Evolutionary conservation across 1,140 invertebrate species (phyloP).

Genomic region (Drosophila busckii): DNA sequence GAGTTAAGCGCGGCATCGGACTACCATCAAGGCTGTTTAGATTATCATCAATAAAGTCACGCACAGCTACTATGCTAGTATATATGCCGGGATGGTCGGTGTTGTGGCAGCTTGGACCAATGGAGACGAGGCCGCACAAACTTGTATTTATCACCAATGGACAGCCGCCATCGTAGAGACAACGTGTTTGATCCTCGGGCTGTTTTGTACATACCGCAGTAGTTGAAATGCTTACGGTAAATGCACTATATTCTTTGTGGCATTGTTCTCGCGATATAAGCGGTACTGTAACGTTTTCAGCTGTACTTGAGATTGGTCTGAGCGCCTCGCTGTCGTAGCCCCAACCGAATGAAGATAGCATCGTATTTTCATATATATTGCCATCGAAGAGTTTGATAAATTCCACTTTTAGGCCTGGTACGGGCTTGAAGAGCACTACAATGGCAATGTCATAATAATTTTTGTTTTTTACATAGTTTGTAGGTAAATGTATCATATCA

Average conservation of each 20-base stretch:
- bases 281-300: background rate
- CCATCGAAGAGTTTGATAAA: constrained; percentile 9
- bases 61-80: constrained; percentile 17
- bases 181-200: constrained; percentile 1
- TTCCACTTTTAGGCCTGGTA: constrained; percentile 11
- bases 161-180: constrained; percentile 30
- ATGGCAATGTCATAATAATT: constrained; percentile 30
- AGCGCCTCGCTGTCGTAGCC: constrained; percentile 2
- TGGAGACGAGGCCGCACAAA: constrained; percentile 30
- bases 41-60: constrained; percentile 1
- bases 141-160: constrained; percentile 15
- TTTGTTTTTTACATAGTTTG: background rate
- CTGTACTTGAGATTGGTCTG: background rate
- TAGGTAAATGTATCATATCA: constrained; percentile 12
- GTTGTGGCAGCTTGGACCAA: constrained; percentile 4
- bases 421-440: background rate
- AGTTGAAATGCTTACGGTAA: background rate
- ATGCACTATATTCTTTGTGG: background rate
- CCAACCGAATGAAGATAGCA: constrained; percentile 5
- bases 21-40: too few species aligned
- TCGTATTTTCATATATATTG: background rate
- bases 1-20: too few species aligned
- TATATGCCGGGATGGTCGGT: constrained; percentile 19
- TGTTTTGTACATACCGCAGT: constrained; percentile 14
- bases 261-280: background rate